These are phyloP conservation scores for Cirrhinus mrigala DNA, from an alignment of 2,797 vertebrate species.

Conservation along the genomic window DNA sequence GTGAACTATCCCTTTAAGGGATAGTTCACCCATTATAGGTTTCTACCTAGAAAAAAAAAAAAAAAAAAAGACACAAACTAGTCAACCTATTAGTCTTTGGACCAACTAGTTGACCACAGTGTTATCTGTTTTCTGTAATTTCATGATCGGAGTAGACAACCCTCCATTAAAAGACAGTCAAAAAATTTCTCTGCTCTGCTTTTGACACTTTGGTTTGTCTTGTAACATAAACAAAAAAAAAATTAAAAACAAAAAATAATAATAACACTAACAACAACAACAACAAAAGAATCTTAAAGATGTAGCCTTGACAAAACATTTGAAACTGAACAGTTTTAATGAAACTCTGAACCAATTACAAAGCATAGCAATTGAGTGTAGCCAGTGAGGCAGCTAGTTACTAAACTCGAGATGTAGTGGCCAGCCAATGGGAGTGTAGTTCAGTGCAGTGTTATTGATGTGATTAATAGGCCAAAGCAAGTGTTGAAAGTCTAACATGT, in stretches of 20 bases:
- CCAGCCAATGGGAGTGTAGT: conserved; percentile 55
- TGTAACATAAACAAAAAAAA: not conserved
- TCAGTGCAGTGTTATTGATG: conserved; percentile 71
- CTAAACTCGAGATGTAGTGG: conserved; percentile 22
- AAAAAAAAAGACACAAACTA: not conserved
- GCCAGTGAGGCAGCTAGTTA: conserved; percentile 27
- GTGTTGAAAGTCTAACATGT: conserved; percentile 74
- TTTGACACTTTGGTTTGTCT: not conserved
- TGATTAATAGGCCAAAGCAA: conserved; percentile 75
- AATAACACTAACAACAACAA: no score
- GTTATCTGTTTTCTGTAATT: not conserved
- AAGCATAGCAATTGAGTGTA: not conserved
- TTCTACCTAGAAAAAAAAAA: not conserved
- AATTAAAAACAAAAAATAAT: no score
- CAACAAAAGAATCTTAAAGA: not conserved
- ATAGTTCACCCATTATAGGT: no score
- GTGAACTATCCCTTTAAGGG: no score
- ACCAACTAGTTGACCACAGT: not conserved
- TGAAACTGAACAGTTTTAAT: not conserved
- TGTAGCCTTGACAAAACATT: conserved; percentile 18
- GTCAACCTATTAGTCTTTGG: not conserved
- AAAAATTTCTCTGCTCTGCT: not conserved
- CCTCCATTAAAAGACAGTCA: not conserved
- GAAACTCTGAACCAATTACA: conserved; percentile 17
- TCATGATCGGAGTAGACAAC: not conserved